Conservation (phyloP, 2,888 invertebrate species). For the Elysia crispata region DNA sequence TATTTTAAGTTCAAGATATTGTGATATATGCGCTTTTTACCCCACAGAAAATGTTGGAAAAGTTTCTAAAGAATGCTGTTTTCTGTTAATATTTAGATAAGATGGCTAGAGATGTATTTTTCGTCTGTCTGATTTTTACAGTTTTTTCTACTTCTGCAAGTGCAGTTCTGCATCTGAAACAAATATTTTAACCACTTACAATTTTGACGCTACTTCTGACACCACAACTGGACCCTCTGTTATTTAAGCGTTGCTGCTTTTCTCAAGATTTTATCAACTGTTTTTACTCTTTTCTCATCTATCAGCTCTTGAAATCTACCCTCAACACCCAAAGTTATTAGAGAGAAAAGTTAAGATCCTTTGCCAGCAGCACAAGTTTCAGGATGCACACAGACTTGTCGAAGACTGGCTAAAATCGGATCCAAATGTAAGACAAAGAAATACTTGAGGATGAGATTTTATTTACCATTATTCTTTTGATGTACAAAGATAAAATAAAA, state of each 20-base stretch:
- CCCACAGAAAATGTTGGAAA: too few species aligned
- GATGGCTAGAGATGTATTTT: too few species aligned
- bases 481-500: too few species aligned
- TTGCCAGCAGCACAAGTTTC: slow-evolving; percentile 69
- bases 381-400: slow-evolving; percentile 67
- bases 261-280: not conserved
- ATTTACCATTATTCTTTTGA: too few species aligned
- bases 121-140: too few species aligned
- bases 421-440: slow-evolving; percentile 64
- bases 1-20: too few species aligned
- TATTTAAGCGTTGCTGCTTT: not conserved
- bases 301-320: slow-evolving; percentile 60
- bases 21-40: too few species aligned
- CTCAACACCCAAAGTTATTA: slow-evolving; percentile 66
- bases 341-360: slow-evolving; percentile 72
- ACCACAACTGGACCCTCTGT: not conserved
- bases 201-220: not conserved
- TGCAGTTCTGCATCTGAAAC: too few species aligned
- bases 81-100: too few species aligned
- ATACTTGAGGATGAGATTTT: too few species aligned
- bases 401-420: slow-evolving; percentile 65
- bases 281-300: slow-evolving; percentile 25
- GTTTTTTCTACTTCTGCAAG: not conserved
- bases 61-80: too few species aligned
- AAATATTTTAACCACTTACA: not conserved